Conservation (phyloP, 1,140 invertebrate genomes). For the Caenorhabditis elegans region DNA sequence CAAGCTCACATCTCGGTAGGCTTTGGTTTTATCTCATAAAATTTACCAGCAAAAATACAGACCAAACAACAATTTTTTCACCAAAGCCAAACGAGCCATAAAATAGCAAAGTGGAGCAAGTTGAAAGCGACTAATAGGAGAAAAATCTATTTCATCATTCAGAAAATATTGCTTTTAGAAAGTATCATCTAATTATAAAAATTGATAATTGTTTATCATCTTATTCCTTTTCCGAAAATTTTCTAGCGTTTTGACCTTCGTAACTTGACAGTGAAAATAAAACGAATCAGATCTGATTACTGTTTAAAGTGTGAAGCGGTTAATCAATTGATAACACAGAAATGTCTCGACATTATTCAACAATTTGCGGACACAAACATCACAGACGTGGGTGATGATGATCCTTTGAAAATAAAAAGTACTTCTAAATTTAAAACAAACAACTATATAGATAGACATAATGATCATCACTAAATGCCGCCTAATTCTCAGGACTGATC, state of each 20-base stretch:
- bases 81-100: no score
- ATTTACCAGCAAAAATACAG: no score
- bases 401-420: no score
- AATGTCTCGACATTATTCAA: neutral
- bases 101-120: no score
- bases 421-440: constrained; percentile 9
- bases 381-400: no score
- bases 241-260: neutral
- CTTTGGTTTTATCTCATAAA: no score
- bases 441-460: neutral
- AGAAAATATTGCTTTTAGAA: no score
- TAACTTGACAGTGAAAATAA: neutral
- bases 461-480: neutral
- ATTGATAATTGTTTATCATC: neutral
- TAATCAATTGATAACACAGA: neutral
- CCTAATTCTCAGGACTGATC: constrained; percentile 3
- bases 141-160: no score
- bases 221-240: neutral
- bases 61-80: no score
- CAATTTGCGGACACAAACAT: neutral
- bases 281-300: neutral
- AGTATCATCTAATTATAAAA: neutral
- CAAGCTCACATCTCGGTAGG: no score
- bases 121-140: no score
- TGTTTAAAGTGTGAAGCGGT: neutral